A percentile compares a stretch with the other conserved stretches of the same genome.
phyloP scores from a whole-genome alignment of 2,797 vertebrate species.

The Siniperca undulata region DNA sequence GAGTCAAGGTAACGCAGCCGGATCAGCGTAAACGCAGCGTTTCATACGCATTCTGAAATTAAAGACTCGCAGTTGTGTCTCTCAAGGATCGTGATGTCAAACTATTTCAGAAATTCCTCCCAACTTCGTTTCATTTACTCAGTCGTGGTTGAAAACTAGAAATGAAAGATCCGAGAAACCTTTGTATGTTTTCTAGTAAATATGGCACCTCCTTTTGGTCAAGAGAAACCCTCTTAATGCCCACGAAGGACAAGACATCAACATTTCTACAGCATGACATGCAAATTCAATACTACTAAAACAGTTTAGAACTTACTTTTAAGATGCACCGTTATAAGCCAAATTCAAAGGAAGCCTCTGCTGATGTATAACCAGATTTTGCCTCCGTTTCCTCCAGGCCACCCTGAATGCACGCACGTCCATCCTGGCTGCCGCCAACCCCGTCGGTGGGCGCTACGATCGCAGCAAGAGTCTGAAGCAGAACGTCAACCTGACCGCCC shows the following conservation, averaged over 20 bases:
- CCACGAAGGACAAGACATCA: not conserved
- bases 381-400: constrained; percentile 83
- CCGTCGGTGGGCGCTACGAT: constrained; percentile 93
- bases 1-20: constrained; percentile 91
- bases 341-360: not conserved
- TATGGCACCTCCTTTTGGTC: not conserved
- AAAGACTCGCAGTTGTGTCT: not conserved
- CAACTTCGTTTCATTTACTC: not conserved
- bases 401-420: constrained; percentile 98
- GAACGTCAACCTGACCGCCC: constrained; percentile 95
- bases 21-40: not conserved
- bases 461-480: constrained; percentile 98
- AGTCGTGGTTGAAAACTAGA: not conserved
- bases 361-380: constrained; percentile 8
- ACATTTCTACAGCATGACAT: not conserved
- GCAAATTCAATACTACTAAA: too few species aligned
- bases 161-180: not conserved
- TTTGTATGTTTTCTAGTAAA: not conserved
- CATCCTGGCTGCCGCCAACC: constrained; percentile 99
- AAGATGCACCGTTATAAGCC: not conserved
- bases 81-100: not conserved
- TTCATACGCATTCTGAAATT: not conserved
- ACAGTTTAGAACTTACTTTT: not conserved
- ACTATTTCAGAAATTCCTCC: not conserved
- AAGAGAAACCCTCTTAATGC: not conserved